Evolutionary conservation across 64 coral and sea anemone genomes (phyloP).

Genomic region (Acropora tenuis): DNA sequence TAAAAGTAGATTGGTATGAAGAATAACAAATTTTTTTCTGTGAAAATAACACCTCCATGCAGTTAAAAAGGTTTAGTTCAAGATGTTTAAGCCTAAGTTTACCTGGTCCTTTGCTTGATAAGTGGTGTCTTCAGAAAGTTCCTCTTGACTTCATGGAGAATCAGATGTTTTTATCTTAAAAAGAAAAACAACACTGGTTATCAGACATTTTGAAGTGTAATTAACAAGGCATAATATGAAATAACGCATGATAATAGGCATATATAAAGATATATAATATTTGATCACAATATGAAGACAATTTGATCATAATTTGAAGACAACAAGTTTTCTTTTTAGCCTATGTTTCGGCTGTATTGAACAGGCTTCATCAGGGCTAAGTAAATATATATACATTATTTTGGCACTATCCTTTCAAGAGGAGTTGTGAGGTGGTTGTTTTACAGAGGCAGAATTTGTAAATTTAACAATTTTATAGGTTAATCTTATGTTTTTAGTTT

Average conservation of each 20-base stretch:
- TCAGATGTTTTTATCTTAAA: not conserved
- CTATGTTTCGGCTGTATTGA: not conserved
- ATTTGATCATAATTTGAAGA: no score
- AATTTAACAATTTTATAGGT: not conserved
- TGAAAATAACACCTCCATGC: constrained; percentile 14
- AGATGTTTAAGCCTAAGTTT: not conserved
- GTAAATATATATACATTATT: not conserved
- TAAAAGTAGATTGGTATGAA: not conserved
- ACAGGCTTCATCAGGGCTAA: not conserved
- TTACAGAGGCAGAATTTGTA: not conserved
- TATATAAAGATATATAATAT: no score
- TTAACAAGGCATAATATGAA: not conserved
- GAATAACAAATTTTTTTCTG: not conserved
- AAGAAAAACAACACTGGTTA: not conserved
- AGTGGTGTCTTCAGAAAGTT: constrained; percentile 5
- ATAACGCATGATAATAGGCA: not conserved
- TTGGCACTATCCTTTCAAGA: not conserved
- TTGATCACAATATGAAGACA: no score
- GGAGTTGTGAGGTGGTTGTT: not conserved
- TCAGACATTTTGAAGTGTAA: not conserved
- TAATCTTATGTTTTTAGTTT: not conserved
- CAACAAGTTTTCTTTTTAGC: not conserved
- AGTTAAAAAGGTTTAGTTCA: not conserved
- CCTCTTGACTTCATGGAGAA: not conserved
- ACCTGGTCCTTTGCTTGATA: not conserved